Conservation (phyloP, 2,113 vertebrate genomes). For the Enhydra lutris region DNA sequence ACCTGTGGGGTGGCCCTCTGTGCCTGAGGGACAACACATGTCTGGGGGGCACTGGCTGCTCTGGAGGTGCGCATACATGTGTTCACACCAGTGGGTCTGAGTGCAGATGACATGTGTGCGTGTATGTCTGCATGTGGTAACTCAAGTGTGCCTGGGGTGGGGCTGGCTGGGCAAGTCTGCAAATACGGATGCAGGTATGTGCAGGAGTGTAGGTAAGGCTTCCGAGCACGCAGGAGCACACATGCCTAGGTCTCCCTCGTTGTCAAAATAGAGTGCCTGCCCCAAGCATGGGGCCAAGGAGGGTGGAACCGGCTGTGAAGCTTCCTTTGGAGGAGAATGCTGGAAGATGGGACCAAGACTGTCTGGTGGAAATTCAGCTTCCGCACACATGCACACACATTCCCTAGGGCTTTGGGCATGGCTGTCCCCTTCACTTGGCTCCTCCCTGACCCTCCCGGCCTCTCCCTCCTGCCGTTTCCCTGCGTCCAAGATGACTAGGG, state of each 20-base stretch:
- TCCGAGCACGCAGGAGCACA: neutral
- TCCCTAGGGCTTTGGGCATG: neutral
- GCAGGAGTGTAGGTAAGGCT: neutral
- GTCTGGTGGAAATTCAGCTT: neutral
- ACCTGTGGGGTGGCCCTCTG: neutral
- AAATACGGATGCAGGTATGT: neutral
- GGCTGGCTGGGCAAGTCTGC: neutral
- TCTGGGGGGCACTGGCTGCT: neutral
- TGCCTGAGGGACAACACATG: neutral
- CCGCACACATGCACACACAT: rapidly evolving
- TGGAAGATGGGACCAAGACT: neutral
- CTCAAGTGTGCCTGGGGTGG: neutral
- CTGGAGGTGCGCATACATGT: neutral
- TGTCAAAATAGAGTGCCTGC: neutral
- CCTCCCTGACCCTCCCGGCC: neutral
- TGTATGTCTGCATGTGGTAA: neutral
- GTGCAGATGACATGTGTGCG: neutral
- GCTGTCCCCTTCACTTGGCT: neutral
- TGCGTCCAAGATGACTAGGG: neutral
- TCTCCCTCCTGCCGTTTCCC: neutral
- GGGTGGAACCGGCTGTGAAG: neutral
- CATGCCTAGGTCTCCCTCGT: rapidly evolving
- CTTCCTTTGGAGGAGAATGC: neutral
- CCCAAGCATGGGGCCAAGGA: neutral
- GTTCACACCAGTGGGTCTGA: neutral